phyloP scores from a whole-genome alignment of 2,888 invertebrate genomes.

The Petrophora chlorosata region DNA sequence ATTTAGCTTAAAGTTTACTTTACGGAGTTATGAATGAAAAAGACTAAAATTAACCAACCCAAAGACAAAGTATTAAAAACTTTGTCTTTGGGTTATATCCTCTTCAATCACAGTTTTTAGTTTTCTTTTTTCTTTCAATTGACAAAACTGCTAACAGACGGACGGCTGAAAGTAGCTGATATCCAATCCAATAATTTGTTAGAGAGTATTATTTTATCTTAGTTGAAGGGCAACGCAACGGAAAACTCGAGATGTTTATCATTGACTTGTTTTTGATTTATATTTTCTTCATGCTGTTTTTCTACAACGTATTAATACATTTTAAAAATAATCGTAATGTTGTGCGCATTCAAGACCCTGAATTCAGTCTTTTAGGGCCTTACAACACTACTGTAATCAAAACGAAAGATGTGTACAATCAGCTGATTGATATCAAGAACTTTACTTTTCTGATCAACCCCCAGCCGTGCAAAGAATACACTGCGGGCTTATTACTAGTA shows the following conservation, averaged over 20 bases:
- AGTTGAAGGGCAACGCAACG: slow-evolving; percentile 43
- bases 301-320: slow-evolving; percentile 52
- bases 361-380: slow-evolving; percentile 55
- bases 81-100: too few species aligned
- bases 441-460: slow-evolving; percentile 86
- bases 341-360: slow-evolving; percentile 48
- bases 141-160: too few species aligned
- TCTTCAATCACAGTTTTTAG: too few species aligned
- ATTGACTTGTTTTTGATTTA: slow-evolving; percentile 48
- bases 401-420: slow-evolving; percentile 52
- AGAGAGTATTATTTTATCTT: too few species aligned
- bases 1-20: too few species aligned
- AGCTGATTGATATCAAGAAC: slow-evolving; percentile 83
- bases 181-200: too few species aligned
- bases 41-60: too few species aligned
- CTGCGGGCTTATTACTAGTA: slow-evolving; percentile 79
- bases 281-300: slow-evolving; percentile 40
- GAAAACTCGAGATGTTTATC: slow-evolving; percentile 48
- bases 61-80: too few species aligned
- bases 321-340: slow-evolving; percentile 29
- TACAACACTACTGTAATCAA: slow-evolving; percentile 41
- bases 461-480: slow-evolving; percentile 75
- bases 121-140: too few species aligned
- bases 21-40: too few species aligned
- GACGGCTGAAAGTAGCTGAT: too few species aligned